phyloP scores from a whole-genome alignment of 2,113 vertebrate species.

The Eurystomus gularis region DNA sequence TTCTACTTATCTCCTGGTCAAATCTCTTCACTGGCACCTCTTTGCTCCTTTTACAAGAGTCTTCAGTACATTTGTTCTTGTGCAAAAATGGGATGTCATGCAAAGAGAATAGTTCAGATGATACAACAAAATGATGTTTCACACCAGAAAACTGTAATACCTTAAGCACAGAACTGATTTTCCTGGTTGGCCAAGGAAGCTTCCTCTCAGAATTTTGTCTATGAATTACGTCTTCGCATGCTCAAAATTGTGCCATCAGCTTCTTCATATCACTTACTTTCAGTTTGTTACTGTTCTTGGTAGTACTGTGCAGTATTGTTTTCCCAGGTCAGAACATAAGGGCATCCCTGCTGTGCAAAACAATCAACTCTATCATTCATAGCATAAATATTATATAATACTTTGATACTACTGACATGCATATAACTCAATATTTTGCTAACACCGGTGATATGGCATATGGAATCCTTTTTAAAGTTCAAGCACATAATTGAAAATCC shows the following conservation, averaged over 20 bases:
- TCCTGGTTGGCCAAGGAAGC: not conserved
- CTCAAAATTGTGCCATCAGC: not conserved
- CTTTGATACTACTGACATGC: not conserved
- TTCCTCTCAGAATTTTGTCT: not conserved
- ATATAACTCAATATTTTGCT: not conserved
- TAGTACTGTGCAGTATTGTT: not conserved
- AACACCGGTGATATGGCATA: not conserved
- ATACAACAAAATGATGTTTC: not conserved
- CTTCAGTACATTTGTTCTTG: not conserved
- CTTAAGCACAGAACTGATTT: not conserved
- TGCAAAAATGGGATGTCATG: not conserved
- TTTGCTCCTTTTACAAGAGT: not conserved
- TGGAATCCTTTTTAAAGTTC: constrained; percentile 44
- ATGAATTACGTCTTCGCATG: not conserved
- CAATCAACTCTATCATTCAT: not conserved
- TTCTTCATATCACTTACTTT: not conserved
- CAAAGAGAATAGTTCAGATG: not conserved
- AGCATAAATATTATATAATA: not conserved
- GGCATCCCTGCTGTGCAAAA: not conserved
- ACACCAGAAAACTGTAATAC: not conserved
- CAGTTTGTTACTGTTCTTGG: not conserved
- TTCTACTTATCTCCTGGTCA: not conserved
- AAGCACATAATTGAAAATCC: constrained; percentile 54
- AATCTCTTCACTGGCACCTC: not conserved
- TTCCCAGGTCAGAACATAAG: not conserved